Base-by-base conservation (phyloP, 1,140 invertebrate genomes). In the Monomorium pharaonis region DNA sequence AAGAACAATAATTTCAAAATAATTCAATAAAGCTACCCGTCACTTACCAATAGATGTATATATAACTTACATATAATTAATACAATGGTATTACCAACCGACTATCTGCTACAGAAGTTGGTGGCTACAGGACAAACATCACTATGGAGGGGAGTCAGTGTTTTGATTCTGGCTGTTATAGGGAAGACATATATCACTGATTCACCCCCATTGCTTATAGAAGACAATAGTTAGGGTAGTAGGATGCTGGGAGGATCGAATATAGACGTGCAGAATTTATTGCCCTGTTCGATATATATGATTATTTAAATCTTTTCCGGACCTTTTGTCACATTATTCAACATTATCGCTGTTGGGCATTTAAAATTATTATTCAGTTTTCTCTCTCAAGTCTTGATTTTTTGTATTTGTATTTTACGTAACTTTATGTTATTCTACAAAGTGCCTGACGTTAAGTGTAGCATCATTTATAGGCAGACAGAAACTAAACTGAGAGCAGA, bases 101-200 rank as follows among this genome's bases (percentile, higher is more conserved):
- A 88, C 69, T 87, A 76, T 91, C 80, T 84, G 62, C 58, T 76
- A 49, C 58, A 85, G 84, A 85, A 90, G 78, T 90, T 74, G 67
- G 30, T 88, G 69, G 78, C 56, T 77, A 33, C 85, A 90, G 91
- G 77, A 91, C 85, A 91, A 92, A 91, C 86, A 89, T 90, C 87
- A 74, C 56, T 54, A 65, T 86, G 27, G 85, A 37, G 56, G 81
- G 85, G 54, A 84, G 62, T 85, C 88, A 86, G 81, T 93, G 92
- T 93, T 93, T 93, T 93, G 93, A 93, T 93, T 93, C 93, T 91
- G 89, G 90, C 83, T 93, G 92, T 92, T 93, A 93, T 93, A 92
- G 93, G 87, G 90, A 93, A 93, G 90, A 91, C 92, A 92, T 93
- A 93, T 92, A 93, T 93, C 93, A 93, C 92, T 51, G 86, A 86